Conservation (phyloP, 92 coral and sea anemone genomes). For the Siderastrea siderea region DNA sequence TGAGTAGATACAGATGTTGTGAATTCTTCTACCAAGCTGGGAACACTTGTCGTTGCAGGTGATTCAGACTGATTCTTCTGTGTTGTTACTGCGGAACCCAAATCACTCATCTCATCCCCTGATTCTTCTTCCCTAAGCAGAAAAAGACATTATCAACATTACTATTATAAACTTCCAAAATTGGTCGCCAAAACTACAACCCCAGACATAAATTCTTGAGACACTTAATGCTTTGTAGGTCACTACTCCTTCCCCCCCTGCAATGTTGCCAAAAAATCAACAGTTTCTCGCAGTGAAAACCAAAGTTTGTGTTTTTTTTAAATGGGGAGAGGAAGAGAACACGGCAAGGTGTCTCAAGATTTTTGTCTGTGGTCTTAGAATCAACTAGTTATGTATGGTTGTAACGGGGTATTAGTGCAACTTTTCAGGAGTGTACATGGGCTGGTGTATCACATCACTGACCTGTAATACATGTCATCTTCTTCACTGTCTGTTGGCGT, state of each 20-base stretch:
- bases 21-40: too few relatives aligned
- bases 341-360: too few relatives aligned
- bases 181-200: not conserved
- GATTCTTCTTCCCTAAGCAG: constrained; percentile 9
- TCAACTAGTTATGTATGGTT: too few relatives aligned
- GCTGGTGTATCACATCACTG: not conserved
- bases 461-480: constrained; percentile 14
- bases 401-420: not conserved
- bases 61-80: constrained; percentile 10
- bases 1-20: not conserved
- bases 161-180: not conserved
- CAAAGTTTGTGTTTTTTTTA: too few relatives aligned
- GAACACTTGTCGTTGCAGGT: not conserved
- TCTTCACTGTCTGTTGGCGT: not conserved
- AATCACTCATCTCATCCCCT: not conserved
- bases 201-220: too few relatives aligned
- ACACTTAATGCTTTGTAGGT: too few relatives aligned
- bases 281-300: too few relatives aligned
- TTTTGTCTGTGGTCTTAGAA: too few relatives aligned
- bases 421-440: not conserved
- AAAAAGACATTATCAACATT: not conserved
- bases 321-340: too few relatives aligned
- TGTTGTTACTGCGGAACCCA: not conserved
- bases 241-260: too few relatives aligned
- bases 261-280: too few relatives aligned